Evolutionary conservation across 2,888 invertebrate genomes (phyloP).

Genomic region (Cantharis lateralis): DNA sequence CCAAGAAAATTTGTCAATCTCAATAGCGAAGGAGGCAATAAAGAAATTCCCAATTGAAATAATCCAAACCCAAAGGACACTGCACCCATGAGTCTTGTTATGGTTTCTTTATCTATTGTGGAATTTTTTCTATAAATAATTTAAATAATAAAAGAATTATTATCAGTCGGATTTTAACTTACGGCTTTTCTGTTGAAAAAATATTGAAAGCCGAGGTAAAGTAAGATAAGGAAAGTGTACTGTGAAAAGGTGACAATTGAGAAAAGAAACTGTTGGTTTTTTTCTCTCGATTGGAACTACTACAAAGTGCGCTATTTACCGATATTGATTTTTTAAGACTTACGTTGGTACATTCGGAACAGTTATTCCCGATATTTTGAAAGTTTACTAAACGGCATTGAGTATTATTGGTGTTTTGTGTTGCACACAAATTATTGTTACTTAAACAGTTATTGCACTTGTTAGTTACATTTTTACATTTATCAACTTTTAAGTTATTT

Average conservation of each 20-base stretch:
- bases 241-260: slow-evolving; percentile 31
- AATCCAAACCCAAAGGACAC: slow-evolving; percentile 74
- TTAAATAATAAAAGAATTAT: slow-evolving; percentile 7
- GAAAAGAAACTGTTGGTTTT: slow-evolving; percentile 6
- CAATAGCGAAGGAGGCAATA: slow-evolving; percentile 67
- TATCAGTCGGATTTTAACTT: slow-evolving; percentile 27
- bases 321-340: slow-evolving; percentile 42
- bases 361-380: background rate
- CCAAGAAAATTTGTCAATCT: slow-evolving; percentile 67
- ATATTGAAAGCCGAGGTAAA: slow-evolving; percentile 41
- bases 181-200: slow-evolving; percentile 42
- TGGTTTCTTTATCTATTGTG: slow-evolving; percentile 57
- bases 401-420: background rate
- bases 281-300: slow-evolving; percentile 10
- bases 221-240: slow-evolving; percentile 39
- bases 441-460: slow-evolving; percentile 13
- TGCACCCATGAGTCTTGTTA: slow-evolving; percentile 67
- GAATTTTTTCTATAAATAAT: background rate
- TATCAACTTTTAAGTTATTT: background rate
- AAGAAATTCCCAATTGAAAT: slow-evolving; percentile 69
- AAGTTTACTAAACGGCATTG: background rate
- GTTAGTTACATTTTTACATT: background rate
- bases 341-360: background rate
- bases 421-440: slow-evolving; percentile 13
- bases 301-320: slow-evolving; percentile 37